A percentile compares a stretch with the other conserved stretches of the same genome.
phyloP scores from a whole-genome alignment of 1,140 invertebrate genomes.

The Conus betulinus region DNA sequence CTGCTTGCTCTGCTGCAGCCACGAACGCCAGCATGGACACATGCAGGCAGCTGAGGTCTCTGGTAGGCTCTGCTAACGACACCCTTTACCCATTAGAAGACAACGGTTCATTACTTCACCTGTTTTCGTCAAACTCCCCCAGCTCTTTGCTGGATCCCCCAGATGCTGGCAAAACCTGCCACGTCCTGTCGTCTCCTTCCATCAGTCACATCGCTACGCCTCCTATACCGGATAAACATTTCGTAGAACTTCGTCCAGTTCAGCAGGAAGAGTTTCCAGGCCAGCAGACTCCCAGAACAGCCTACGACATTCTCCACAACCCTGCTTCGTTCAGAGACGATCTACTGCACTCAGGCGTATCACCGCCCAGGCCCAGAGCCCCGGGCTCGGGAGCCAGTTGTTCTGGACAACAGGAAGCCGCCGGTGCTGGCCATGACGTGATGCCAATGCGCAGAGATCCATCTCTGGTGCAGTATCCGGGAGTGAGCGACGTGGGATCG shows the following conservation, averaged over 20 bases:
- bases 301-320: constrained; percentile 40
- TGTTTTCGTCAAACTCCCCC: background rate
- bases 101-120: background rate
- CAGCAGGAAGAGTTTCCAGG: constrained; percentile 22
- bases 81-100: background rate
- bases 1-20: background rate
- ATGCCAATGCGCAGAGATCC: constrained; percentile 10
- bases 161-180: background rate
- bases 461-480: background rate
- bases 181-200: background rate
- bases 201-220: background rate
- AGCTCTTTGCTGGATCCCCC: background rate
- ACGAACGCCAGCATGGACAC: background rate
- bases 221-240: background rate
- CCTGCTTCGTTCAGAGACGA: constrained; percentile 18
- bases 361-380: constrained; percentile 25
- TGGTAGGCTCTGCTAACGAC: background rate
- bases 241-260: constrained; percentile 40
- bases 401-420: background rate
- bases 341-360: constrained; percentile 24
- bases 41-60: background rate
- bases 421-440: background rate
- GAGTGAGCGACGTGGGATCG: background rate
- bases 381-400: background rate
- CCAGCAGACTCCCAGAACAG: constrained; percentile 31